Conservation (phyloP, 1,140 invertebrate genomes). For the Sarcophaga peregrina region DNA sequence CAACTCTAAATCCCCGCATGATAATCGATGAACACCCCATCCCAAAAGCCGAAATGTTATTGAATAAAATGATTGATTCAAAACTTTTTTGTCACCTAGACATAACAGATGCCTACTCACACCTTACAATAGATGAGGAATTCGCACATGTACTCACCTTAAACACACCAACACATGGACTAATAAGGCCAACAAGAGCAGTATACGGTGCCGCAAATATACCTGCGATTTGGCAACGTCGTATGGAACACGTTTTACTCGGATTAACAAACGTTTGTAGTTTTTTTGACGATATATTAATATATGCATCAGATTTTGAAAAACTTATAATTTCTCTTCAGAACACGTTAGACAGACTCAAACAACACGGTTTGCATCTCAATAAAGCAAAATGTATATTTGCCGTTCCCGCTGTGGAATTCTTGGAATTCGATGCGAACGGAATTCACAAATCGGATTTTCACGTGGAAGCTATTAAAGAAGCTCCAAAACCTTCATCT, state of each 20-base stretch:
- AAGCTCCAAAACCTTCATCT: conserved; percentile 5
- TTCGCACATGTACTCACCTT: conserved; percentile 7
- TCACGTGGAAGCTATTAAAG: conserved; percentile 20
- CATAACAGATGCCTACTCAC: not conserved
- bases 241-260: no score
- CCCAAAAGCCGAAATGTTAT: no score
- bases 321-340: conserved; percentile 19
- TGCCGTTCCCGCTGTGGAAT: no score
- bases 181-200: not conserved
- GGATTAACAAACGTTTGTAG: not conserved
- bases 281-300: conserved; percentile 14
- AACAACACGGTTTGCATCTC: no score
- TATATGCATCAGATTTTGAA: not conserved
- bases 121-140: conserved; percentile 36
- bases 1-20: conserved; percentile 49
- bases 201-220: not conserved
- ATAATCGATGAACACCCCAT: conserved; percentile 50
- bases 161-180: not conserved
- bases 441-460: conserved; percentile 17
- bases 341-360: conserved; percentile 42
- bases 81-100: conserved; percentile 27
- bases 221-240: not conserved
- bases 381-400: no score
- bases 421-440: conserved; percentile 19
- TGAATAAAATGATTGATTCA: no score